Conservation (phyloP, 2,888 invertebrate species). For the Epinotia nisella region DNA sequence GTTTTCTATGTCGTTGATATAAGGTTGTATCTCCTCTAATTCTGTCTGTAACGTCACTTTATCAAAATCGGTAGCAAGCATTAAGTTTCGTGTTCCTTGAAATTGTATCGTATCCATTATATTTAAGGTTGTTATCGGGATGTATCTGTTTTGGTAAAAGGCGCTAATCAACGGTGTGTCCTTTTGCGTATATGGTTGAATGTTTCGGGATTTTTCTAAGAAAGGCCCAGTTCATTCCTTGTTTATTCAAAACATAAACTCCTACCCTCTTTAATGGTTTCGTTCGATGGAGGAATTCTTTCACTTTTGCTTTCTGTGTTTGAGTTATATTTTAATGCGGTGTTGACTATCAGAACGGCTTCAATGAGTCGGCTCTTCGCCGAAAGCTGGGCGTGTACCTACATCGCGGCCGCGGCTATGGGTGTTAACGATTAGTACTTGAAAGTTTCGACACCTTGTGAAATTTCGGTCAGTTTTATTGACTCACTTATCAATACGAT, state of each 20-base stretch:
- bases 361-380: conserved; percentile 42
- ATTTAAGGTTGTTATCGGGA: conserved; percentile 56
- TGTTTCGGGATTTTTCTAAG: conserved; percentile 72
- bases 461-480: conserved; percentile 73
- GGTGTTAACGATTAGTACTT: conserved; percentile 40
- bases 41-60: conserved; percentile 57
- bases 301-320: conserved; percentile 75
- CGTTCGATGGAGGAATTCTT: conserved; percentile 66
- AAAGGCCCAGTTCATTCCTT: conserved; percentile 66
- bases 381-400: not conserved
- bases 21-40: conserved; percentile 60
- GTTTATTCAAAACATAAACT: conserved; percentile 75
- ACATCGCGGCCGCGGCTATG: conserved; percentile 7
- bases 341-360: conserved; percentile 45
- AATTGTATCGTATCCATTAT: conserved; percentile 51
- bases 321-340: conserved; percentile 40
- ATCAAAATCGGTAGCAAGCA: conserved; percentile 60
- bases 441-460: conserved; percentile 58
- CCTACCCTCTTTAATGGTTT: conserved; percentile 67
- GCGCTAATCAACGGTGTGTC: conserved; percentile 76
- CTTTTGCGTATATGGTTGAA: conserved; percentile 64
- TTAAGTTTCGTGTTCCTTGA: conserved; percentile 50
- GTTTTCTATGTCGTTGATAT: conserved; percentile 55
- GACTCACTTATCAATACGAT: conserved; percentile 58
- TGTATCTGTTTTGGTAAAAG: conserved; percentile 55